Conservation (phyloP, 2,113 vertebrate genomes). For the Xiphophorus maculatus region DNA sequence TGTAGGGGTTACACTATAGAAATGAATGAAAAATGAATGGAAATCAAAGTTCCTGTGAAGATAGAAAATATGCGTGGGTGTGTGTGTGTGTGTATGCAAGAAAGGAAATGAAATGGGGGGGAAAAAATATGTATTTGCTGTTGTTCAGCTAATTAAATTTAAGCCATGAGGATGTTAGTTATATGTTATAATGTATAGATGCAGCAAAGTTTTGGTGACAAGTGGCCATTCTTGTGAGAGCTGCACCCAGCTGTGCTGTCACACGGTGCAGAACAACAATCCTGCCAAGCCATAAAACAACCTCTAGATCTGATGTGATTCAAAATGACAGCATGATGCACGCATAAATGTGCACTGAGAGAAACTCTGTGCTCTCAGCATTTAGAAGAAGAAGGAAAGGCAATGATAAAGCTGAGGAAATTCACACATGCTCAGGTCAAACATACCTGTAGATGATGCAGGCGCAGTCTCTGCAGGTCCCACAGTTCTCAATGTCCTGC, state of each 20-base stretch:
- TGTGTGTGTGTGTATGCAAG: conserved; percentile 1
- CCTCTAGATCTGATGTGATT: conserved; percentile 59
- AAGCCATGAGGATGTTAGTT: conserved; percentile 14
- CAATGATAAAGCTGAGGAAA: conserved; percentile 37
- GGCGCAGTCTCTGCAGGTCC: conserved; percentile 89
- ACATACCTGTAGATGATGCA: conserved; percentile 90
- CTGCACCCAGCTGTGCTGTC: conserved; percentile 38
- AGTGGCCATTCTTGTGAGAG: conserved; percentile 34
- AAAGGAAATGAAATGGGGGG: conserved; percentile 4
- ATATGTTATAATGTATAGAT: conserved; percentile 22
- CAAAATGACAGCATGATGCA: conserved; percentile 61
- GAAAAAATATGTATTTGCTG: conserved; percentile 33
- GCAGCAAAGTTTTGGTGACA: conserved; percentile 28
- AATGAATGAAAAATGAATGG: no score
- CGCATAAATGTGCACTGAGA: conserved; percentile 45
- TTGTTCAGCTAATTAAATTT: conserved; percentile 46
- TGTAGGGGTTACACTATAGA: no score
- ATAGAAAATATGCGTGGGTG: no score
- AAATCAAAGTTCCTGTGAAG: no score
- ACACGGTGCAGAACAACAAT: conserved; percentile 46
- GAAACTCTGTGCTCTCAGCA: conserved; percentile 40
- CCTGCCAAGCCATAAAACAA: conserved; percentile 54
- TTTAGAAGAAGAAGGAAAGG: conserved; percentile 23
- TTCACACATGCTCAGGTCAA: not conserved
- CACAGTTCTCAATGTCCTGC: conserved; percentile 90